A percentile compares a stretch with the other conserved stretches of the same genome.
Conservation (phyloP, 2,888 invertebrate genomes). For the Corbicula japonica region DNA sequence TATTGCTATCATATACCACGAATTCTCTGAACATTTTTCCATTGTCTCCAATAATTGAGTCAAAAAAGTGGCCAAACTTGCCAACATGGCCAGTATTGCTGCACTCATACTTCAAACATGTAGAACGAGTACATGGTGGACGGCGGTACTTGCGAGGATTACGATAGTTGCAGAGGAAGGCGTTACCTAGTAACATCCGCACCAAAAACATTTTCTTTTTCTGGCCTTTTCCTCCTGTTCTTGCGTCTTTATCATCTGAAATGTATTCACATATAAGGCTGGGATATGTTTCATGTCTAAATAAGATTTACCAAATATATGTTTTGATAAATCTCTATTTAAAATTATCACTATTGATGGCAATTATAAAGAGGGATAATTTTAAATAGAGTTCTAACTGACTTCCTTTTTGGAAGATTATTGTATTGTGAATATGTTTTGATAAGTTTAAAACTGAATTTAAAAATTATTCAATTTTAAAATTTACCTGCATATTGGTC, state of each 20-base stretch:
- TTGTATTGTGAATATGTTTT: too few relatives aligned
- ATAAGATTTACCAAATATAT: too few relatives aligned
- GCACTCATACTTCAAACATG: slow-evolving; percentile 63
- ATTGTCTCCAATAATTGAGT: slow-evolving; percentile 71
- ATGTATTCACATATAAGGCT: too few relatives aligned
- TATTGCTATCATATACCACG: slow-evolving; percentile 70
- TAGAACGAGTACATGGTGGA: slow-evolving; percentile 66
- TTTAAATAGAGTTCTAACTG: too few relatives aligned
- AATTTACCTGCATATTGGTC: slow-evolving; percentile 66
- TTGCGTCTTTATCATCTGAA: slow-evolving; percentile 61
- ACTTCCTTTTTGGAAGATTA: too few relatives aligned
- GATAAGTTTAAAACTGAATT: too few relatives aligned
- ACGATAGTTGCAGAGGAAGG: slow-evolving; percentile 47
- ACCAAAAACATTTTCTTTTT: slow-evolving; percentile 70
- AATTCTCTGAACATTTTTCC: slow-evolving; percentile 73
- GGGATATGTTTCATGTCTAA: too few relatives aligned
- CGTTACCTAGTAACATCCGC: slow-evolving; percentile 68
- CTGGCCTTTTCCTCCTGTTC: slow-evolving; percentile 44
- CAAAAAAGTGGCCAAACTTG: slow-evolving; percentile 40
- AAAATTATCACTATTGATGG: too few relatives aligned
- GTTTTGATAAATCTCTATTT: too few relatives aligned
- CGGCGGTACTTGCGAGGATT: slow-evolving; percentile 65
- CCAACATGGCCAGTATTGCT: slow-evolving; percentile 28
- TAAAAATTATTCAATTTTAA: too few relatives aligned
- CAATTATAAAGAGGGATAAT: too few relatives aligned